Conservation (phyloP, 2,797 vertebrate species). For the Amniataba percoides region DNA sequence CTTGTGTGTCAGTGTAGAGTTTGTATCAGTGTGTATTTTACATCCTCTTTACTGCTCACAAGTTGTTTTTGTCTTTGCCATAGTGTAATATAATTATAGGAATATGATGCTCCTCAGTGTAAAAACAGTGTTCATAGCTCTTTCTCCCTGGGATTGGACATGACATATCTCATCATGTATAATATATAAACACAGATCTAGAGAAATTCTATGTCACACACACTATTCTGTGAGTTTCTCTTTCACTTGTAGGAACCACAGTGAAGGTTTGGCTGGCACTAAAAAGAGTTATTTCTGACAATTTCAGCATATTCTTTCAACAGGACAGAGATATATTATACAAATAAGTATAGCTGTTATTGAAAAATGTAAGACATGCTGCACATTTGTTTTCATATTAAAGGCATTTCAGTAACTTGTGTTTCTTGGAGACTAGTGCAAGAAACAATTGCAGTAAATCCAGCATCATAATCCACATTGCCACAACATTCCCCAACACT, state of each 20-base stretch:
- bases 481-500: too few species aligned
- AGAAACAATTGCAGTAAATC: background rate
- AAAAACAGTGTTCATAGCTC: background rate
- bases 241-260: background rate
- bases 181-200: constrained; percentile 18
- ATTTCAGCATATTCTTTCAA: background rate
- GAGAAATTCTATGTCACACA: constrained; percentile 5
- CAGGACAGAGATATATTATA: too few species aligned
- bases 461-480: too few species aligned
- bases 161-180: constrained; percentile 1
- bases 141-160: background rate
- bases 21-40: background rate
- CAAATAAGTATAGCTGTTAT: background rate
- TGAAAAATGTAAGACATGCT: background rate
- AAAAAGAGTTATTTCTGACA: constrained; percentile 9
- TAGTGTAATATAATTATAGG: too few species aligned
- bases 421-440: background rate
- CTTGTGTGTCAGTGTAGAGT: background rate
- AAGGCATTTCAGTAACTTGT: background rate
- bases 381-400: background rate
- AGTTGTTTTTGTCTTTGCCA: background rate
- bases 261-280: background rate
- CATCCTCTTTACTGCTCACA: background rate
- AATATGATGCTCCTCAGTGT: background rate
- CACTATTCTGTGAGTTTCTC: constrained; percentile 1